Evolutionary conservation across 2,797 vertebrate genomes (phyloP), one percentile per base, ranked within the genome.

Genomic region (Anisognathus igniventris): DNA sequence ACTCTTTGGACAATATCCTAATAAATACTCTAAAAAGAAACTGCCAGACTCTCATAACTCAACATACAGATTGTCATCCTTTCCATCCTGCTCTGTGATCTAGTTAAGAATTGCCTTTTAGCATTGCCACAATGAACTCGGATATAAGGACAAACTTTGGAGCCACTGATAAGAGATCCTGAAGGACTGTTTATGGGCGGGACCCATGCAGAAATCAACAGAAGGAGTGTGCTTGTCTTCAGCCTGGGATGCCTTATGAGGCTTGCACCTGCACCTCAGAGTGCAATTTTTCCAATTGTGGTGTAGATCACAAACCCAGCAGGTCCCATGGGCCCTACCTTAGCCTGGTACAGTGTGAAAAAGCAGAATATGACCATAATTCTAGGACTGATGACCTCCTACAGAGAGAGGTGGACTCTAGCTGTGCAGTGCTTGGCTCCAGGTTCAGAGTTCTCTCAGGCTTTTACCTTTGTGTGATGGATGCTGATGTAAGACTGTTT

Each of bases 1-100:
- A 84, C 70, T 91, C 87, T 94, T 96, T 93, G 89, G 88, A 67
- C 87, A 93, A 82, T 88, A 93, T 86, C 58, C 76, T 95, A 83
- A 91, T 71, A 96, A 95, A 94, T 78, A 53, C 70, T 72, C 72
- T 83, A 68, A 87, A 91, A 92, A 88, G 78, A 92, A 95, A n/a
- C 40, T 42, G 18, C 40, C 56, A 75, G 44, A 42, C n/a, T 70
- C 37, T 56, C 76, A 37, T 74, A 80, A 87, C 12, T 85, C 53
- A 39, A 17, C 19, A 10, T 19, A 33, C 20, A 62, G 70, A 39
- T 56, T 81, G 58, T 45, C 58, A 62, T 62, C 25, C 62, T 91
- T 84, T 81, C n/a, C 28, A 45, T 91, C 24, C 31, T 70, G 58
- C 73, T 78, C 42, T 86, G 66, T 78, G 66, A 73, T 81, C 27